Conservation (phyloP, 2,888 invertebrate genomes). For the Camptogramma bilineatum region DNA sequence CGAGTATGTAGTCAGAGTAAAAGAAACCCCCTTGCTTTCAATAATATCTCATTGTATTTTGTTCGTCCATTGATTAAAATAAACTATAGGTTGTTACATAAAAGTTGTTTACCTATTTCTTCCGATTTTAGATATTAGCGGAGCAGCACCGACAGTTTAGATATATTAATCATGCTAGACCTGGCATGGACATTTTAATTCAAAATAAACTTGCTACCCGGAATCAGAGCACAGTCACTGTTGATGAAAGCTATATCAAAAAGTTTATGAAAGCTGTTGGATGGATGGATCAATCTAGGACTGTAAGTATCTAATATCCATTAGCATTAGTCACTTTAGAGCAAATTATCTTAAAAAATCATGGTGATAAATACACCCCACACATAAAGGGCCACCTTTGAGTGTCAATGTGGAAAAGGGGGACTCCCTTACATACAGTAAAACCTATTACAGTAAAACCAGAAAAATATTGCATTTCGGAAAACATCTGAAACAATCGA, state of each 20-base stretch:
- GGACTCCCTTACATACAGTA: too few relatives aligned
- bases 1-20: slow-evolving; percentile 47
- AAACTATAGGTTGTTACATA: slow-evolving; percentile 7
- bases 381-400: too few relatives aligned
- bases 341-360: background rate
- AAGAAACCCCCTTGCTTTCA: background rate
- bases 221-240: slow-evolving; percentile 63
- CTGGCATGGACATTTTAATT: slow-evolving; percentile 40
- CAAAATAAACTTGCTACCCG: slow-evolving; percentile 46
- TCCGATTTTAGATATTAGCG: slow-evolving; percentile 44
- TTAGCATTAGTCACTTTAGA: background rate
- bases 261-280: slow-evolving; percentile 87
- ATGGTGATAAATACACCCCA: too few relatives aligned
- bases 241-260: slow-evolving; percentile 82
- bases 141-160: slow-evolving; percentile 44
- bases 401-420: too few relatives aligned
- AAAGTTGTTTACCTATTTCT: slow-evolving; percentile 8
- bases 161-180: slow-evolving; percentile 56
- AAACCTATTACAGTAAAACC: too few relatives aligned
- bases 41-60: background rate
- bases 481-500: too few relatives aligned
- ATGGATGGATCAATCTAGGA: slow-evolving; percentile 84
- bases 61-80: background rate
- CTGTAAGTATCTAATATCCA: slow-evolving; percentile 66
- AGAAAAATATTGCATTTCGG: too few relatives aligned